Base-by-base conservation (phyloP, 2,113 vertebrate genomes). In the Entelurus aequoreus region DNA sequence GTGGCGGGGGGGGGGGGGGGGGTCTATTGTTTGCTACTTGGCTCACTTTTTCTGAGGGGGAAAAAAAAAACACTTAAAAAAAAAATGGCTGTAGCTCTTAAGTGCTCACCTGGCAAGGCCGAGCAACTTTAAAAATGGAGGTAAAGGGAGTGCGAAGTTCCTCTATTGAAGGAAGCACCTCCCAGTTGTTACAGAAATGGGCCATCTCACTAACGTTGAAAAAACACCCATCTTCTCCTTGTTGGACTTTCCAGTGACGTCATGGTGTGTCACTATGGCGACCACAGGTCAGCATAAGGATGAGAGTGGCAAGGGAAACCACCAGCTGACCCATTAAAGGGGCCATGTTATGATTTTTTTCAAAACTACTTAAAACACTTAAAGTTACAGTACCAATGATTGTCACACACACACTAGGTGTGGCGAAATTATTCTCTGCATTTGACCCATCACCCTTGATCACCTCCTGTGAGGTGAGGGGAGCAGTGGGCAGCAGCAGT, bases 121-220 rank as follows among this genome's bases (percentile, higher is more conserved):
- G 42, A 44, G 9, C 9, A 44, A 44, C 42, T 12, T 53, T 53
- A 53, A n/a, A 21, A 19, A 19, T 19, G 19, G 28, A 28, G 28
- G 28, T 28, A 35, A 6, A 55, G 54, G 36, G 38, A 38, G 54
- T 55, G 7, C 3, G 37, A 14, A 38, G 42, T 46, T 55, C 54
- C 54, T 55, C 35, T 15, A 38, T 53, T 40, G 54, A 37, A n/a
- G 54, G 54, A 37, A n/a, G 54, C 35, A 55, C 54, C 38, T 55
- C 54, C 37, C 42, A 12, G 10, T 46, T 46, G 42, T 46, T 46
- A 28, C 12, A 46, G 42, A 44, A 46, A 46, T 46, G 11, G 42
- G 11, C 12, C 42, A 46, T 46, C 12, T 12, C 42, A 46, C 42
- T 11, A 11, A 11, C 42, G 0, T 28, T 54, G 11, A 28, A 54